Base-by-base conservation (phyloP, 2,888 invertebrate species). In the Boloria selene region DNA sequence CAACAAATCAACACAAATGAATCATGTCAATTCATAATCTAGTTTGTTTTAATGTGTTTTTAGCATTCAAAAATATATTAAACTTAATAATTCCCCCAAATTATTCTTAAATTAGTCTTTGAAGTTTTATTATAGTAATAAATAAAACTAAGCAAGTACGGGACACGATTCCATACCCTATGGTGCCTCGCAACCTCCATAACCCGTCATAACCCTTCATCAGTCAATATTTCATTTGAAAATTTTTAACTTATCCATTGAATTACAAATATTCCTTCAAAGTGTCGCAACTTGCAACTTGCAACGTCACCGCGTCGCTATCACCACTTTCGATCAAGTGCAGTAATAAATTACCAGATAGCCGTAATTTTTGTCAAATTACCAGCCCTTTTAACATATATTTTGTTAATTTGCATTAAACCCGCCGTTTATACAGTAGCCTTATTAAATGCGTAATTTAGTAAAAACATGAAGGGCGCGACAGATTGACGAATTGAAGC, bases 361-460 rank as follows among this genome's bases (percentile, higher is more conserved):
- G 52, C 56, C 13, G 38, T 62, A 52, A 38, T 56, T 62, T 65
- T 62, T 58, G 66, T 62, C 66, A 66, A 66, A 62, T 66, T 58
- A 66, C 52, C 62, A n/a, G 52, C 44, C 45, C 31, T 61, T 58
- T 61, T 65, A 26, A 18, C 45, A 50, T 26, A 22, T 17, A 42
- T 26, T 45, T 53, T 61, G 18, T 62, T 62, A 62, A 62, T 52
- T 53, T 53, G 62, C 42, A 42, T 58, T 66, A 47, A 58, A 53
- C 14, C 55, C 16, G 13, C 49, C 50, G 44, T 65, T 50, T 52
- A 53, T 31, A 51, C 44, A 42, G 56, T 62, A 52, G 58, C 44
- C 47, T 56, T 54, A 58, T 44, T 51, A 13, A 55, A 55, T 51
- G 17, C 17, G n/a, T 45, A 45, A 52, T 58, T 52, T 45, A 56